These are phyloP conservation scores for Adelognathus sp. DNA, from an alignment of 2,888 invertebrate genomes.

Conservation along the genomic window DNA sequence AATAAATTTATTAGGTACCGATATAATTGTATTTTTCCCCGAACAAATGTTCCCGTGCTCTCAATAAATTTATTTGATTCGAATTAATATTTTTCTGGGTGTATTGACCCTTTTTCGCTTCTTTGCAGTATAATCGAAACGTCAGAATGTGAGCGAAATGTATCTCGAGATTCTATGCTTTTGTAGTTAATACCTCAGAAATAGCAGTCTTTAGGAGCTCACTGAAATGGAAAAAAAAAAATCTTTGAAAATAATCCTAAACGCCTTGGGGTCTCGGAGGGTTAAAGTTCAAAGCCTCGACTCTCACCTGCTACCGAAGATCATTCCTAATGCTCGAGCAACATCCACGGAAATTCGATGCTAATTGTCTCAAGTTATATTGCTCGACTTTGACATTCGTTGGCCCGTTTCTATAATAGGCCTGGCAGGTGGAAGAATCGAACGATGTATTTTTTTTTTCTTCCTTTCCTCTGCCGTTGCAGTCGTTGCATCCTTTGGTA, in stretches of 20 bases:
- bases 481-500: background rate
- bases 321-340: background rate
- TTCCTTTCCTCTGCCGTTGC: background rate
- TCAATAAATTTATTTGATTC: too few species aligned
- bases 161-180: too few species aligned
- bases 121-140: too few species aligned
- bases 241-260: background rate
- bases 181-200: too few species aligned
- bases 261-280: background rate
- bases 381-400: conserved; percentile 20
- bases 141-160: too few species aligned
- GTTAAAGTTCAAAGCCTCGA: background rate
- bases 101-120: too few species aligned
- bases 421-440: conserved; percentile 46
- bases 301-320: background rate
- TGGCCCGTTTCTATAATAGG: conserved; percentile 23
- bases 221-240: too few species aligned
- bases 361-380: conserved; percentile 28
- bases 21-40: too few species aligned
- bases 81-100: too few species aligned
- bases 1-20: too few species aligned
- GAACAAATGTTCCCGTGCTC: too few species aligned
- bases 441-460: background rate
- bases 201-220: too few species aligned
- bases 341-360: conserved; percentile 7